Base-by-base conservation (phyloP, 2,888 invertebrate genomes). In the Chromoteleia sp. region DNA sequence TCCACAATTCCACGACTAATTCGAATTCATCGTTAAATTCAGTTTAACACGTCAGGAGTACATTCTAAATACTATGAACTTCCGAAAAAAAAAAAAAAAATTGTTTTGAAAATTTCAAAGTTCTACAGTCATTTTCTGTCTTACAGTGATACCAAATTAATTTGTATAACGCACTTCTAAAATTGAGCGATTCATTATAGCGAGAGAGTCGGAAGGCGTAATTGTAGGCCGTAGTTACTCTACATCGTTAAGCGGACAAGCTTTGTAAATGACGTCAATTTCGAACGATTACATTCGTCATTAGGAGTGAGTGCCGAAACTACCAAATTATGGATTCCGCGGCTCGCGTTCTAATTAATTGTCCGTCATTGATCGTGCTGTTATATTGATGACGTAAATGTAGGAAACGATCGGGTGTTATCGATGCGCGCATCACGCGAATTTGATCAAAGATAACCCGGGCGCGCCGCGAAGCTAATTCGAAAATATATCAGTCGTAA, bases 241-340 rank as follows among this genome's bases (percentile, higher is more conserved):
- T 15, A 15, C 14, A n/a, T 45, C 14, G 58, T 70, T 70, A 58
- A 29, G 10, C 70, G 36, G 39, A 48, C 45, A 21, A 33, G 21
- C 48, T 70, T 58, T 30, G 45, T 36, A 36, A 70, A 52, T 56
- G 19, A 17, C 56, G 30, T 58, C 36, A 70, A 56, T 36, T 43
- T 45, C 43, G n/a, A 19, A 14, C 39, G 68, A 68, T 68, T 68
- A n/a, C 56, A 56, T 54, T 56, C 48, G 56, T 61, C 41, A 54
- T 61, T 61, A 52, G 36, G 8, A 61, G 15, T 39, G 61, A 73
- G 52, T 21, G 52, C 8, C 30, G 36, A 45, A 65, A 65, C 30
- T 65, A 33, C 54, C n/a, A n/a, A 73, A 73, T 73, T 61, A 63
- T 65, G 65, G 45, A 65, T 56, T 74, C 8, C 39, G 50, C 30